Percentiles rank a stretch among this genome's conserved stretches.
Evolutionary conservation across 23 tunicate genomes (phyloP).

Genomic region (Trididemnum nubilum): DNA sequence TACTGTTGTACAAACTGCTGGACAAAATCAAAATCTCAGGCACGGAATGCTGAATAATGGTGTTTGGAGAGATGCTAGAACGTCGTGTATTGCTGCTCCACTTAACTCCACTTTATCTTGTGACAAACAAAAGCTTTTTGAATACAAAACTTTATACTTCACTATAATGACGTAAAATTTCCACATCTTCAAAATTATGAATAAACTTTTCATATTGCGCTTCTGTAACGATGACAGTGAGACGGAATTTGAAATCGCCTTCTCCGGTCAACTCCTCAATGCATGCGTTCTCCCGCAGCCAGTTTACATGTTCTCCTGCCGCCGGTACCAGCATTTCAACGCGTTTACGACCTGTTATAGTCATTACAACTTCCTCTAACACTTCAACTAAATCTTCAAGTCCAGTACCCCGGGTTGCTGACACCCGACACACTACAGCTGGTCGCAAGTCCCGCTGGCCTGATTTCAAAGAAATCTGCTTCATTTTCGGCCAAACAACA

Average conservation of each 20-base stretch:
- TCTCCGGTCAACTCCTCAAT: slow-evolving; percentile 34
- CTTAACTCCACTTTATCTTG: too few species aligned
- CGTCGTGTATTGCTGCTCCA: too few species aligned
- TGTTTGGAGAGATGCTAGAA: too few species aligned
- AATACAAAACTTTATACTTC: too few species aligned
- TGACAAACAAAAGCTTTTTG: too few species aligned
- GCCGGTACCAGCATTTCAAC: slow-evolving; percentile 53
- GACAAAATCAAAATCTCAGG: too few species aligned
- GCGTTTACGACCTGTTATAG: slow-evolving; percentile 36
- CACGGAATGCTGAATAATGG: too few species aligned
- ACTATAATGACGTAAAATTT: too few species aligned
- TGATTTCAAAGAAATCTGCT: neutral
- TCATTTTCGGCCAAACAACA: slow-evolving; percentile 18
- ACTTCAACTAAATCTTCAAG: slow-evolving; percentile 23
- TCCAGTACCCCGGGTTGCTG: slow-evolving; percentile 50
- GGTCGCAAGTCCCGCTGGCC: slow-evolving; percentile 40
- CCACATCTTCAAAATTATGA: slow-evolving; percentile 13
- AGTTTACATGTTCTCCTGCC: slow-evolving; percentile 49
- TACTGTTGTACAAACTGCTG: too few species aligned
- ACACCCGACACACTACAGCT: slow-evolving; percentile 47
- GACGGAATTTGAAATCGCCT: slow-evolving; percentile 37
- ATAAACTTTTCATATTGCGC: slow-evolving; percentile 38
- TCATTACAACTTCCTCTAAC: slow-evolving; percentile 51
- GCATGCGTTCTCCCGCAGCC: slow-evolving; percentile 47
- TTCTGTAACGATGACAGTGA: slow-evolving; percentile 28